Evolutionary conservation across 2,888 invertebrate genomes (phyloP).

Genomic region (Siphonodentalium dalli): DNA sequence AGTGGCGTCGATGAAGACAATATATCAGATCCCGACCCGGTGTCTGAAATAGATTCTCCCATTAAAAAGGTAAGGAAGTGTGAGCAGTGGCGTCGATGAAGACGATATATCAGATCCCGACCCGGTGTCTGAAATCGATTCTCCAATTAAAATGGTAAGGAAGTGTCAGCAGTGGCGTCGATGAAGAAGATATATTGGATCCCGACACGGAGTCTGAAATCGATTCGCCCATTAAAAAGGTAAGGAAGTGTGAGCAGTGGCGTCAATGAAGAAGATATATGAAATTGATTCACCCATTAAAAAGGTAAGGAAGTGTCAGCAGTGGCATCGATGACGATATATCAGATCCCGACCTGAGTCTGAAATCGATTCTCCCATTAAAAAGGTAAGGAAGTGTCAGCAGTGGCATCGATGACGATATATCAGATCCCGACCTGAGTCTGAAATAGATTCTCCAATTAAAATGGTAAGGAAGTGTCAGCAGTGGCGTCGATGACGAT

Average conservation of each 20-base stretch:
- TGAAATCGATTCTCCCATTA: constrained; percentile 53
- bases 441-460: constrained; percentile 53
- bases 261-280: constrained; percentile 55
- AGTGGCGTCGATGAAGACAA: constrained; percentile 62
- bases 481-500: constrained; percentile 62
- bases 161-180: constrained; percentile 62
- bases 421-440: constrained; percentile 48
- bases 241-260: constrained; percentile 62
- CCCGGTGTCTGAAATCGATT: constrained; percentile 46
- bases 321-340: constrained; percentile 61
- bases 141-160: constrained; percentile 53
- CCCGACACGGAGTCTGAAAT: constrained; percentile 47
- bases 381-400: constrained; percentile 51
- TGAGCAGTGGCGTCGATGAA: constrained; percentile 63
- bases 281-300: constrained; percentile 55
- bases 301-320: too few relatives aligned
- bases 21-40: constrained; percentile 45
- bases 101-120: constrained; percentile 49
- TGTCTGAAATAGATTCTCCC: constrained; percentile 53
- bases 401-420: constrained; percentile 61
- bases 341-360: constrained; percentile 50
- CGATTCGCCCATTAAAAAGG: constrained; percentile 54
- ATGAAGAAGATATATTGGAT: constrained; percentile 54
- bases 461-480: too few relatives aligned
- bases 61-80: too few relatives aligned